Evolutionary conservation across 2,888 invertebrate genomes (phyloP).

Genomic region (Leucania comma): DNA sequence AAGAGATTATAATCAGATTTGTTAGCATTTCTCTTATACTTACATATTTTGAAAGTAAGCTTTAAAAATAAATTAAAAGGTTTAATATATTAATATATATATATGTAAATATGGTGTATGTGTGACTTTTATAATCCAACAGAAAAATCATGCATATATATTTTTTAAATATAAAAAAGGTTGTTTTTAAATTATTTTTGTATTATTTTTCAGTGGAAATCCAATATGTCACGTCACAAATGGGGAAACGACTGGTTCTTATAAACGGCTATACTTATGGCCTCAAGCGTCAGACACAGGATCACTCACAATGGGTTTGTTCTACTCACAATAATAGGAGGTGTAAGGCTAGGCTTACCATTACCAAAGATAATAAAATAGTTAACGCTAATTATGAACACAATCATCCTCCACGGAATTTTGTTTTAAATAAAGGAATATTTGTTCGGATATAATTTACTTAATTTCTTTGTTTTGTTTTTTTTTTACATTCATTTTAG

Average conservation of each 20-base stretch:
- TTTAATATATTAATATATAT: background rate
- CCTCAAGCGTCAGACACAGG: background rate
- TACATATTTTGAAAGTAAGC: too few relatives aligned
- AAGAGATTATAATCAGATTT: background rate
- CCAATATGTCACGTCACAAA: background rate
- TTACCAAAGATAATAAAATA: conserved; percentile 1
- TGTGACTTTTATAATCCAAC: background rate
- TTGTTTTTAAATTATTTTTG: background rate
- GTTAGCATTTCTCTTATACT: background rate
- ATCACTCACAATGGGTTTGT: conserved; percentile 48
- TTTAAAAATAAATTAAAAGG: background rate
- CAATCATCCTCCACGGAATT: conserved; percentile 37
- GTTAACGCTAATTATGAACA: conserved; percentile 31
- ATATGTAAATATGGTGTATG: background rate
- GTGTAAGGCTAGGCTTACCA: conserved; percentile 45
- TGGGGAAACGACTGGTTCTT: conserved; percentile 40
- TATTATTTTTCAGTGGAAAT: conserved; percentile 21
- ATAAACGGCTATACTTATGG: conserved; percentile 50
- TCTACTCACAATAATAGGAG: conserved; percentile 50
- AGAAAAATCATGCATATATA: background rate
- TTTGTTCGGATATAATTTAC: conserved; percentile 13
- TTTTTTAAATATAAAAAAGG: background rate
- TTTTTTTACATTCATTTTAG: too few relatives aligned
- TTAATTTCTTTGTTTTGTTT: too few relatives aligned
- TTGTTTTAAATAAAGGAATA: conserved; percentile 25